Evolutionary conservation across 2,113 vertebrate species (phyloP).

Genomic region (Nothoprocta perdicaria): DNA sequence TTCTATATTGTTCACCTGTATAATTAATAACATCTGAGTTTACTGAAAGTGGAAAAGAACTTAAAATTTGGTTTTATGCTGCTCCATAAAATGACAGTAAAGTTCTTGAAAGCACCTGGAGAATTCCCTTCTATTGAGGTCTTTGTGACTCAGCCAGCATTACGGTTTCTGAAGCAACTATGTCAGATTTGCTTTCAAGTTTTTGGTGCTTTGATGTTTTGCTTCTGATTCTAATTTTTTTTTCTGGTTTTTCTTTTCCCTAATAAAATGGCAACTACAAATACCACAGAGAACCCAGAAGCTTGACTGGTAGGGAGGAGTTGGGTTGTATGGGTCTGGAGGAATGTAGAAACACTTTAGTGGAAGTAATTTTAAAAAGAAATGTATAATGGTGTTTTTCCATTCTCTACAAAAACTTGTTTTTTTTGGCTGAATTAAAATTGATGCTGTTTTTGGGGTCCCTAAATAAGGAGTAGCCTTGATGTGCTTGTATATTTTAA

Average conservation of each 20-base stretch:
- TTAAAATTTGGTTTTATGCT: not conserved
- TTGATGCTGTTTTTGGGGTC: not conserved
- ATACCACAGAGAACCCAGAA: not conserved
- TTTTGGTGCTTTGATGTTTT: slow-evolving; percentile 41
- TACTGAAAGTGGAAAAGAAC: not conserved
- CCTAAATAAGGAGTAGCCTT: not conserved
- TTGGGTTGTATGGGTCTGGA: not conserved
- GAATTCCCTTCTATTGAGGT: slow-evolving; percentile 29
- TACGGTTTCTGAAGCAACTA: slow-evolving; percentile 5
- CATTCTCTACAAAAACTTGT: not conserved
- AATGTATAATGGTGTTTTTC: not conserved
- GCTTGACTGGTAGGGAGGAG: not conserved
- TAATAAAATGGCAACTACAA: not conserved
- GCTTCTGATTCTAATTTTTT: not conserved
- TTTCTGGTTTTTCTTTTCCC: not conserved
- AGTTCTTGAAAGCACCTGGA: slow-evolving; percentile 6
- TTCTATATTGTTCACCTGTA: not conserved
- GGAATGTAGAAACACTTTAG: not conserved
- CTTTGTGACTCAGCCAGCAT: slow-evolving; percentile 25
- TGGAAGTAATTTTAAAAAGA: not conserved
- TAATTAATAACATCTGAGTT: slow-evolving; percentile 5
- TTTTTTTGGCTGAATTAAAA: not conserved
- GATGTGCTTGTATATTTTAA: not conserved
- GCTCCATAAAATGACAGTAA: slow-evolving; percentile 5
- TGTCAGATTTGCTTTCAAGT: slow-evolving; percentile 37